These are phyloP conservation scores for Grammomys dolichurus DNA, from an alignment of 2,113 vertebrate genomes.

Conservation along the genomic window DNA sequence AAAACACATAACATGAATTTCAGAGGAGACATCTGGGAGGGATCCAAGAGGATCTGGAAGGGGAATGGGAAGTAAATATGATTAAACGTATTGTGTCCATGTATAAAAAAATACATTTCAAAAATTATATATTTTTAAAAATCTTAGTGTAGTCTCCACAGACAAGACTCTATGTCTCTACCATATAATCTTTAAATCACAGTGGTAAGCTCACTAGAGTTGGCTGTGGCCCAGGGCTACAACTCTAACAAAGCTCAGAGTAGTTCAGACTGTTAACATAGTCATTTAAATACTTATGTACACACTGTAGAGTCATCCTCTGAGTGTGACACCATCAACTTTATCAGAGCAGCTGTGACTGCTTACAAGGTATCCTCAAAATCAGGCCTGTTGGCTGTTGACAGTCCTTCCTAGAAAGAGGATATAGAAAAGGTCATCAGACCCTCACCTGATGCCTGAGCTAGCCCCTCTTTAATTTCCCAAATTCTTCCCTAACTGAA, in stretches of 20 bases:
- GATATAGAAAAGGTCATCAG: too few relatives aligned
- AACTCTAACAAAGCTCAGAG: background rate
- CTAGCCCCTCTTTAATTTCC: background rate
- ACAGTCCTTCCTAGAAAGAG: background rate
- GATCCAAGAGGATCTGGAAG: background rate
- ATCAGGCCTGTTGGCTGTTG: background rate
- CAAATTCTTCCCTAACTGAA: background rate
- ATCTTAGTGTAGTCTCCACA: background rate
- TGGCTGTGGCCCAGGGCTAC: background rate
- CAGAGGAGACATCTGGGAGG: background rate
- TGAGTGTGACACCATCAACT: background rate
- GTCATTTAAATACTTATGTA: background rate
- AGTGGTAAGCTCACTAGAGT: background rate
- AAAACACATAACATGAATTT: background rate
- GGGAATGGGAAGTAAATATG: background rate
- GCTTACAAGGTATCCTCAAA: background rate
- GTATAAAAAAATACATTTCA: background rate
- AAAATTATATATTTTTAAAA: background rate
- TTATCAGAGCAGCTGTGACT: background rate
- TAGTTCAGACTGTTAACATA: background rate
- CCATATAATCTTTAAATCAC: background rate
- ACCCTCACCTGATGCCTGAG: background rate
- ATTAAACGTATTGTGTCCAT: background rate
- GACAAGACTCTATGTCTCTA: background rate
- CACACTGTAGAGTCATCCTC: background rate